These are phyloP conservation scores for Stenurella melanura DNA, from an alignment of 2,888 invertebrate genomes.

Conservation along the genomic window DNA sequence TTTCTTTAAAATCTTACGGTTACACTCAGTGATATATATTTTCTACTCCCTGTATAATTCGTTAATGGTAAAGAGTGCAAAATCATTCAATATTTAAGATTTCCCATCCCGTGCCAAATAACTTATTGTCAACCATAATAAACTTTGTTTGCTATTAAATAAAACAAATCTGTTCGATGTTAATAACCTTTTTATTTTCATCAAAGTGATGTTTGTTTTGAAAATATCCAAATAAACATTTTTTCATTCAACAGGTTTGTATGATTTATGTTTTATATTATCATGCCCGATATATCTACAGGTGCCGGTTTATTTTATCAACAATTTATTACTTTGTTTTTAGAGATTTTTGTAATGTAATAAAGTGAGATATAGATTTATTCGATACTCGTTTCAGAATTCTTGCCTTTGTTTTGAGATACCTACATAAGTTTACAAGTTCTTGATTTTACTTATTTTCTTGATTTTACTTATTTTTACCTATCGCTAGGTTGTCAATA, in stretches of 20 bases:
- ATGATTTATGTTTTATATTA: constrained; percentile 2
- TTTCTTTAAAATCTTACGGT: no score
- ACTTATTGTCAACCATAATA: neutral
- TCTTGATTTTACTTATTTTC: no score
- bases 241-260: constrained; percentile 1
- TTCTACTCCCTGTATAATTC: neutral
- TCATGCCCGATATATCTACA: neutral
- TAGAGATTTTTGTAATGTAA: neutral
- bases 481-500: no score
- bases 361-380: neutral
- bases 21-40: neutral
- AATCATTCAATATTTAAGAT: no score
- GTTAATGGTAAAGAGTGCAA: neutral
- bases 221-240: neutral
- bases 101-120: neutral
- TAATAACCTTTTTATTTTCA: neutral
- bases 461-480: no score
- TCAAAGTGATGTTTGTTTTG: neutral
- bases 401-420: no score
- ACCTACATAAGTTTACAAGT: no score
- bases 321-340: neutral
- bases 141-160: neutral
- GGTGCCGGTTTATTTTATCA: constrained; percentile 4
- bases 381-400: neutral
- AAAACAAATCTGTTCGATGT: neutral